Evolutionary conservation across 1,140 invertebrate genomes (phyloP).

Genomic region (Sitobion miscanthi): DNA sequence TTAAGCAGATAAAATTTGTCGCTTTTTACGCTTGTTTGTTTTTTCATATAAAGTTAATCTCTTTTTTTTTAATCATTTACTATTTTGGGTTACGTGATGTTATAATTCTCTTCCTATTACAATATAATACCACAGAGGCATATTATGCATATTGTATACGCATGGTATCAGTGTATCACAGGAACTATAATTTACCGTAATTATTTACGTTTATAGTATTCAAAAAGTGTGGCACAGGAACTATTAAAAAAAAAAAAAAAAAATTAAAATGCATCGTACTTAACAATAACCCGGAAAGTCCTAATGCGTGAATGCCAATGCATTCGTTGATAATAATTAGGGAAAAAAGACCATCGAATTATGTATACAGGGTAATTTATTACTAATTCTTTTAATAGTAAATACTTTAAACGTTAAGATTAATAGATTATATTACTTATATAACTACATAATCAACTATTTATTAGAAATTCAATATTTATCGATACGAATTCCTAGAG

Average conservation of each 20-base stretch:
- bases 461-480: neutral
- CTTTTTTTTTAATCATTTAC: neutral
- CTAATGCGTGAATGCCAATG: neutral
- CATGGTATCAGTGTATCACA: neutral
- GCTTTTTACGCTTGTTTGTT: no score
- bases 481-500: neutral
- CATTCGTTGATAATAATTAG: neutral
- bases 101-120: neutral
- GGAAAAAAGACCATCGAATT: neutral
- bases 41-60: no score
- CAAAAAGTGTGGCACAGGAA: conserved; percentile 33
- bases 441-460: neutral
- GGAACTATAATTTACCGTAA: conserved; percentile 7
- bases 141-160: neutral
- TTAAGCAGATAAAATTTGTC: no score
- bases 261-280: neutral
- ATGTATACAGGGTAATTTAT: neutral
- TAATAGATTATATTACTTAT: neutral
- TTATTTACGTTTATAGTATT: neutral
- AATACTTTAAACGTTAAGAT: neutral
- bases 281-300: conserved; percentile 39
- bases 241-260: neutral
- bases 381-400: neutral
- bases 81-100: neutral
- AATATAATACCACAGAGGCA: neutral